phyloP scores from a whole-genome alignment of 2,888 invertebrate species.

The Drosophila acutilabella region DNA sequence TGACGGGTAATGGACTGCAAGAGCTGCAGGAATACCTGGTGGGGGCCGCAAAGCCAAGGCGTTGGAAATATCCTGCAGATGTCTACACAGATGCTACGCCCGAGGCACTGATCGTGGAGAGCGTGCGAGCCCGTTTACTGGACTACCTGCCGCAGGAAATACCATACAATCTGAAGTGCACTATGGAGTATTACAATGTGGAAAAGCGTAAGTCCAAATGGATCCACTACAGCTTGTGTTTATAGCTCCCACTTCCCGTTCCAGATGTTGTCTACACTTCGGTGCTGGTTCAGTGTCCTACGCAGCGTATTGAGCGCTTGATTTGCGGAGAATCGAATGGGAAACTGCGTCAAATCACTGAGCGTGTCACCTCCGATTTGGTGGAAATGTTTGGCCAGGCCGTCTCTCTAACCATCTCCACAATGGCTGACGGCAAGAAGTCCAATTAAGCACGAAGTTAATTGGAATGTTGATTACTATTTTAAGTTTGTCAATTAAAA shows the following conservation, averaged over 20 bases:
- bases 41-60: conserved; percentile 87
- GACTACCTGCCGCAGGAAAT: conserved; percentile 94
- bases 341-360: conserved; percentile 90
- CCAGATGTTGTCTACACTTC: conserved; percentile 86
- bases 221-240: background rate
- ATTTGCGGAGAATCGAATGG: conserved; percentile 90
- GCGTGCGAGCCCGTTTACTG: conserved; percentile 93
- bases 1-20: conserved; percentile 90
- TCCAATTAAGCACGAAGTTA: conserved; percentile 10
- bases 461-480: background rate
- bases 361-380: conserved; percentile 88
- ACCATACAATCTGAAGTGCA: conserved; percentile 90
- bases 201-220: conserved; percentile 85
- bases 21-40: conserved; percentile 86
- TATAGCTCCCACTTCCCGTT: too few relatives aligned
- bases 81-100: conserved; percentile 91
- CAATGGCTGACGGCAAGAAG: conserved; percentile 56
- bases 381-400: conserved; percentile 88
- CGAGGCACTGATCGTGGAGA: conserved; percentile 89
- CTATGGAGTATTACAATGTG: conserved; percentile 89
- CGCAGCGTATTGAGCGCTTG: conserved; percentile 87
- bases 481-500: conserved; percentile 10
- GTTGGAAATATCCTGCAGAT: conserved; percentile 89
- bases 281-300: conserved; percentile 88
- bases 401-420: conserved; percentile 84